phyloP scores from a whole-genome alignment of 2,113 vertebrate genomes.

The Acrocephalus arundinaceus region DNA sequence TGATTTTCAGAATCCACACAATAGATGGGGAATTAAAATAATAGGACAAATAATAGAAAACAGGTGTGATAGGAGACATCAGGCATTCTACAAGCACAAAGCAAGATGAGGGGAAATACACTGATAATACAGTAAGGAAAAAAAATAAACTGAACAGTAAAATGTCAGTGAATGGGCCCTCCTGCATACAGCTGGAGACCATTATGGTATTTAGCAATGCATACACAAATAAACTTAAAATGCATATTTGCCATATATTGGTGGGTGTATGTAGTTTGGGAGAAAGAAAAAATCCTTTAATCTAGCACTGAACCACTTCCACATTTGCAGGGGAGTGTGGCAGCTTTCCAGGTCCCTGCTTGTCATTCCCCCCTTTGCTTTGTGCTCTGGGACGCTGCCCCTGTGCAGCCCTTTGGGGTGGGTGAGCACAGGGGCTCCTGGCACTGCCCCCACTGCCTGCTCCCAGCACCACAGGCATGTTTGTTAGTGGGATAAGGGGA shows the following conservation, averaged over 20 bases:
- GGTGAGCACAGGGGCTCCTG: background rate
- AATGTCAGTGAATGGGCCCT: conserved; percentile 33
- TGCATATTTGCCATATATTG: background rate
- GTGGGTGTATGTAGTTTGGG: background rate
- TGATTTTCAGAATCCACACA: conserved; percentile 45
- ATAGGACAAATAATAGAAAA: conserved; percentile 62
- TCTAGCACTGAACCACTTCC: background rate
- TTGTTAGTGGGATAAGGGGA: background rate
- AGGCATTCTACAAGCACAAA: background rate
- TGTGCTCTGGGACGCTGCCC: accelerated
- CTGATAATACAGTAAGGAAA: conserved; percentile 32
- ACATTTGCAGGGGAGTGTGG: background rate
- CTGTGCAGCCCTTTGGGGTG: background rate
- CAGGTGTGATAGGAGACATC: conserved; percentile 57
- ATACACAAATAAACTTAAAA: conserved; percentile 54
- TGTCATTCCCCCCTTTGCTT: background rate
- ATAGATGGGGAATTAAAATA: conserved; percentile 68
- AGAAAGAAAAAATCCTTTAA: background rate
- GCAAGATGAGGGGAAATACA: conserved; percentile 20
- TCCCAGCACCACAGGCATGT: background rate
- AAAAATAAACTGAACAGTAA: conserved; percentile 27
- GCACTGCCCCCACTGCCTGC: background rate
- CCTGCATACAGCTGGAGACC: conserved; percentile 57
- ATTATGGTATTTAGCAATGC: conserved; percentile 2
- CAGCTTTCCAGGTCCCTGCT: background rate